Conservation (phyloP, 2,888 invertebrate species). For the Blomia tropicalis region DNA sequence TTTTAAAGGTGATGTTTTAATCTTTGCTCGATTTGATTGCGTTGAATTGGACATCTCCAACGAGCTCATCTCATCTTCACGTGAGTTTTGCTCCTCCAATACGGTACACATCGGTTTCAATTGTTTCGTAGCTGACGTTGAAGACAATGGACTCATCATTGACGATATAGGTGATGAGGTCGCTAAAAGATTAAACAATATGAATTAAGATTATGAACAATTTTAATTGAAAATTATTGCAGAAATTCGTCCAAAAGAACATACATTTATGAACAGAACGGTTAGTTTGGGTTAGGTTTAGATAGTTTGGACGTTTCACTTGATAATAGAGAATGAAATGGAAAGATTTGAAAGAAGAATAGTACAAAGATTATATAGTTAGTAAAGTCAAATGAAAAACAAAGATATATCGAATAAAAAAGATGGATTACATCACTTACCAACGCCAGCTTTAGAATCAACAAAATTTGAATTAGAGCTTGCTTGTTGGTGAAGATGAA, state of each 20-base stretch:
- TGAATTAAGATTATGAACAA: background rate
- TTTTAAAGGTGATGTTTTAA: slow-evolving; percentile 39
- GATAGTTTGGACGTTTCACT: background rate
- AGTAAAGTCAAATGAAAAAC: background rate
- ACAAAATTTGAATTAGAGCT: background rate
- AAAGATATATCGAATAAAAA: background rate
- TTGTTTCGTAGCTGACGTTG: slow-evolving; percentile 43
- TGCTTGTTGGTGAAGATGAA: background rate
- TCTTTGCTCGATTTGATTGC: slow-evolving; percentile 39
- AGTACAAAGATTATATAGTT: background rate
- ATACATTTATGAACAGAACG: slow-evolving; percentile 2
- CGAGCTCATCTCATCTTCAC: slow-evolving; percentile 29
- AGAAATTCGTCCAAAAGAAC: background rate
- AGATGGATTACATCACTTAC: background rate
- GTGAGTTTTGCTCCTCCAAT: slow-evolving; percentile 54
- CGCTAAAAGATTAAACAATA: slow-evolving; percentile 5
- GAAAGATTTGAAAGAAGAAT: background rate
- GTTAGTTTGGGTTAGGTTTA: slow-evolving; percentile 1
- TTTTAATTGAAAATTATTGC: background rate
- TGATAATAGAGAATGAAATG: background rate
- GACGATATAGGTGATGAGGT: background rate
- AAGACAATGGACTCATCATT: slow-evolving; percentile 26
- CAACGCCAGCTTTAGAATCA: background rate
- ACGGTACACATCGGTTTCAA: slow-evolving; percentile 78
- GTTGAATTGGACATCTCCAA: slow-evolving; percentile 31